Percentiles rank a stretch among this genome's conserved stretches.
Evolutionary conservation across 2,113 vertebrate genomes (phyloP).

Genomic region (Arizona elegans): DNA sequence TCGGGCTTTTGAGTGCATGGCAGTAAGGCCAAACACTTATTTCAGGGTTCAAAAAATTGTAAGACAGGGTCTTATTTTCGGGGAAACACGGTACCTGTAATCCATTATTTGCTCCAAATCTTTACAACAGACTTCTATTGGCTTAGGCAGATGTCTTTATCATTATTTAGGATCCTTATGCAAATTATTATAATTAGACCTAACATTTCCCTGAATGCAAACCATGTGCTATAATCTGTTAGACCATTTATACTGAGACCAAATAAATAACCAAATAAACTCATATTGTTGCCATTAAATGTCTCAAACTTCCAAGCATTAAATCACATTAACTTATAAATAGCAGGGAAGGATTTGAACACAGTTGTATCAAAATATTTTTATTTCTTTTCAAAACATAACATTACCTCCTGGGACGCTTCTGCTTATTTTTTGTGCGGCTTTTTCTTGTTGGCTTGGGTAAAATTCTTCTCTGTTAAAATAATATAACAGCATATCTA

Average conservation of each 20-base stretch:
- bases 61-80: no score
- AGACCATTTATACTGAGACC: background rate
- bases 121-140: background rate
- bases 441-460: slow-evolving; percentile 98
- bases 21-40: no score
- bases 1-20: no score
- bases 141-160: background rate
- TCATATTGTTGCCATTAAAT: background rate
- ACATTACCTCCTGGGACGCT: slow-evolving; percentile 89
- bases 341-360: background rate
- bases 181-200: background rate
- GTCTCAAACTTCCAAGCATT: background rate
- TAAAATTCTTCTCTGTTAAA: slow-evolving; percentile 89
- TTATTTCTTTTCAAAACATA: background rate
- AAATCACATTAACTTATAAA: background rate
- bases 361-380: background rate
- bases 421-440: slow-evolving; percentile 96
- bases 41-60: no score
- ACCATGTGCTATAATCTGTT: background rate
- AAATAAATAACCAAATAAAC: background rate
- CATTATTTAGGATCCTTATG: background rate
- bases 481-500: background rate
- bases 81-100: background rate
- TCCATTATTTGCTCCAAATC: background rate
- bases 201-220: background rate